Percentiles rank a stretch among this genome's conserved stretches.
Evolutionary conservation across 2,797 vertebrate species (phyloP).

Genomic region (Peromyscus aztecus): DNA sequence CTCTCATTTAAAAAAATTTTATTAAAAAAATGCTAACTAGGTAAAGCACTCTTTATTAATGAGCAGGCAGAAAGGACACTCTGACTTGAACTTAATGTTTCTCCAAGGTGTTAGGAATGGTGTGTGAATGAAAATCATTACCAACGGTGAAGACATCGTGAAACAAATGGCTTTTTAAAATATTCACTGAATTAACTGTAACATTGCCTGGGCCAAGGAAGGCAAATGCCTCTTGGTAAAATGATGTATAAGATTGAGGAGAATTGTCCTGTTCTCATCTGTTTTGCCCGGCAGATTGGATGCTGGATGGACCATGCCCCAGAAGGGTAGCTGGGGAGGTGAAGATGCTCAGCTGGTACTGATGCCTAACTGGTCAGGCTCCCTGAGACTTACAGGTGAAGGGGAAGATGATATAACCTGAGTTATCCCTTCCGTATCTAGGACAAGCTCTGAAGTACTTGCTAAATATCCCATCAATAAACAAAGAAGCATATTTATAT

Average conservation of each 20-base stretch:
- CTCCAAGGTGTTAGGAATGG: conserved; percentile 29
- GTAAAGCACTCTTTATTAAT: conserved; percentile 56
- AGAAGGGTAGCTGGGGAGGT: not conserved
- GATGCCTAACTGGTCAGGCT: not conserved
- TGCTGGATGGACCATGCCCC: not conserved
- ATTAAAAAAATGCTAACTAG: conserved; percentile 53
- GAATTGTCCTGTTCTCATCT: not conserved
- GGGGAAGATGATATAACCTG: not conserved
- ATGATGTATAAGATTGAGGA: not conserved
- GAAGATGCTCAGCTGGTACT: not conserved
- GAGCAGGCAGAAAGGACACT: conserved; percentile 27
- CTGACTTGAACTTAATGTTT: conserved; percentile 23
- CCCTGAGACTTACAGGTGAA: not conserved
- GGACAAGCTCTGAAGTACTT: conserved; percentile 31
- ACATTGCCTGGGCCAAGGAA: not conserved
- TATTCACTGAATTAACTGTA: conserved; percentile 53
- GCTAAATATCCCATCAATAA: not conserved
- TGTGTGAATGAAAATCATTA: conserved; percentile 61
- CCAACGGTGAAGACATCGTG: not conserved
- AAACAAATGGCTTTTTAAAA: conserved; percentile 67
- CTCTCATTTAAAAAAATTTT: not conserved
- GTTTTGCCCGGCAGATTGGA: not conserved
- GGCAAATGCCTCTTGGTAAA: conserved; percentile 52
- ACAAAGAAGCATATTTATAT: not conserved
- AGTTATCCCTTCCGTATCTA: not conserved